Percentiles rank a stretch among this genome's conserved stretches.
Conservation (phyloP, 2,888 invertebrate genomes). For the Agriotes lineatus region DNA sequence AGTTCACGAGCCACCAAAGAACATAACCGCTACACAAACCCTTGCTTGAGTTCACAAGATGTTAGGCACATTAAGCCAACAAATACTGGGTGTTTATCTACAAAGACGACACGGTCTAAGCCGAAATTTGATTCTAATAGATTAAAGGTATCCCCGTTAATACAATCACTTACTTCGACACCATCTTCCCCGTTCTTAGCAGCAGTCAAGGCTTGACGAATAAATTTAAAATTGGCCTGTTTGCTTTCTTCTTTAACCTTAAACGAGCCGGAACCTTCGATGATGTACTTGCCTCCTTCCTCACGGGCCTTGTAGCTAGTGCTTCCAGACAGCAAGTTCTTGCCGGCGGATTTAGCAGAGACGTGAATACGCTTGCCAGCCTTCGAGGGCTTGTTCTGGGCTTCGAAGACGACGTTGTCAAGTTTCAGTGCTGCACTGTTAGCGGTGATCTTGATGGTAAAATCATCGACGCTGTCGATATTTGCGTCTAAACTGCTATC, state of each 20-base stretch:
- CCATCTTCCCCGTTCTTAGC: constrained; percentile 78
- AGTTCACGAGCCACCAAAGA: too few species aligned
- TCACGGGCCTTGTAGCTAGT: constrained; percentile 79
- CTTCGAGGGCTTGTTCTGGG: constrained; percentile 73
- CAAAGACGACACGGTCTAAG: too few species aligned
- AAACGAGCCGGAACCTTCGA: constrained; percentile 82
- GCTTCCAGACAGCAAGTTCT: constrained; percentile 78
- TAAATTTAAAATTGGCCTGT: constrained; percentile 81
- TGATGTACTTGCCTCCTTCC: constrained; percentile 77
- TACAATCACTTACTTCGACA: constrained; percentile 66
- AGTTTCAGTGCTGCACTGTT: constrained; percentile 75
- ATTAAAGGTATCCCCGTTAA: too few species aligned
- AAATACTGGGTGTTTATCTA: too few species aligned
- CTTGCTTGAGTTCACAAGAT: too few species aligned
- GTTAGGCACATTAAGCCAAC: too few species aligned
- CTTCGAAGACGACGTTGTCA: constrained; percentile 75
- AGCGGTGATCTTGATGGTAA: constrained; percentile 72
- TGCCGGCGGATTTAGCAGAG: constrained; percentile 73
- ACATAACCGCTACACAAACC: too few species aligned
- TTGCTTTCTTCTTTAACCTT: constrained; percentile 77
- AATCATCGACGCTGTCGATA: constrained; percentile 74
- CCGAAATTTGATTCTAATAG: background rate
- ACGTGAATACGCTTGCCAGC: constrained; percentile 75
- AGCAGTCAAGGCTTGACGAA: constrained; percentile 70
- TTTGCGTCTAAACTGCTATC: constrained; percentile 70